Conservation (phyloP, 2,113 vertebrate genomes). For the Mola mola region DNA sequence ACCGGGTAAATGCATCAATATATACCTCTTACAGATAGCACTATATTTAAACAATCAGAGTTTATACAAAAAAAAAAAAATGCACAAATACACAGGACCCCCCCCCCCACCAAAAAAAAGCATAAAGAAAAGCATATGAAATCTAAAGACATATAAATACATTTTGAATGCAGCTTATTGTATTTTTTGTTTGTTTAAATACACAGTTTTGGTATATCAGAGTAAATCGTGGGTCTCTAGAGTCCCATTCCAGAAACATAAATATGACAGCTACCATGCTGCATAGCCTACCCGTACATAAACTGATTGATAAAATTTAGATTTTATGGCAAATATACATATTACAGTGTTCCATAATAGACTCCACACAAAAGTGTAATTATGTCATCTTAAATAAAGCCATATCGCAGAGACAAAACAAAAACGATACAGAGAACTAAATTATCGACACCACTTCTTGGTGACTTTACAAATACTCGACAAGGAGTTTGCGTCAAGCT, state of each 20-base stretch:
- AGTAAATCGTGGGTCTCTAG: conserved; percentile 55
- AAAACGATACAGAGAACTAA: conserved; percentile 42
- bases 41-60: conserved; percentile 37
- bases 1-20: conserved; percentile 16
- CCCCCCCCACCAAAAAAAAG: conserved; percentile 20
- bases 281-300: conserved; percentile 73
- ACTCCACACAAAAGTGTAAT: conserved; percentile 67
- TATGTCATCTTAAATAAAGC: conserved; percentile 73
- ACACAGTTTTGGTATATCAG: conserved; percentile 72
- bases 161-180: conserved; percentile 72
- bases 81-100: conserved; percentile 34
- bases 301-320: conserved; percentile 51
- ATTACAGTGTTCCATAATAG: conserved; percentile 73
- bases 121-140: conserved; percentile 40
- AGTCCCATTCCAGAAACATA: conserved; percentile 64
- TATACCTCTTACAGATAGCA: conserved; percentile 38
- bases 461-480: conserved; percentile 41
- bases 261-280: conserved; percentile 69
- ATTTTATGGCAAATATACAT: conserved; percentile 70
- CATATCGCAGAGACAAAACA: conserved; percentile 49
- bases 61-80: conserved; percentile 29
- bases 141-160: conserved; percentile 70
- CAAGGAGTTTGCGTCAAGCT: conserved; percentile 25
- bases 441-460: conserved; percentile 20
- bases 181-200: conserved; percentile 38